These are phyloP conservation scores for Promerops cafer DNA, from an alignment of 2,113 vertebrate genomes.

Conservation along the genomic window DNA sequence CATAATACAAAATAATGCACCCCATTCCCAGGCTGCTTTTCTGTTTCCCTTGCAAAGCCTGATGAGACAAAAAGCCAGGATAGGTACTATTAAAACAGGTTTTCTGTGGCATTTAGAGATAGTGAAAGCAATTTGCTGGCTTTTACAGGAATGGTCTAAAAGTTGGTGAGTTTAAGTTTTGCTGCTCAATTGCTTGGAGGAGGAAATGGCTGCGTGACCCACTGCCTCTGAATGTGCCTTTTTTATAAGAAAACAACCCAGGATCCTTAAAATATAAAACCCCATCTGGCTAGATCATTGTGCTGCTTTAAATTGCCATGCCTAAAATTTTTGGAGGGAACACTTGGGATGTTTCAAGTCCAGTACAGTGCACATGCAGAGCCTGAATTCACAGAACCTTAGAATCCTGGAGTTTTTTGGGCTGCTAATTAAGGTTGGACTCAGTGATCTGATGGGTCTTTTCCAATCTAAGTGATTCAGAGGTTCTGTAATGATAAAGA, in stretches of 20 bases:
- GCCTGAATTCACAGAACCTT: background rate
- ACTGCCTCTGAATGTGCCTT: background rate
- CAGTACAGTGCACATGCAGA: too few relatives aligned
- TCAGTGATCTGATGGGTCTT: background rate
- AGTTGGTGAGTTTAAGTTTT: background rate
- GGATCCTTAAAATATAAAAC: background rate
- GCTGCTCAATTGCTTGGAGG: background rate
- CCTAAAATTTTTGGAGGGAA: background rate
- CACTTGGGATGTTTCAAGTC: background rate
- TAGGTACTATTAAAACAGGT: background rate
- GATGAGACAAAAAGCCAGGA: background rate
- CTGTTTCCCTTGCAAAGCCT: background rate
- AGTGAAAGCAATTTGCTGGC: background rate
- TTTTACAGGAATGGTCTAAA: background rate
- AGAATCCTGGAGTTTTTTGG: background rate
- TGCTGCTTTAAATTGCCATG: background rate
- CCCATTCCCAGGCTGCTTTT: background rate
- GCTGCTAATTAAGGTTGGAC: background rate
- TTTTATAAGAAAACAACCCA: background rate
- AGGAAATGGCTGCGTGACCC: background rate
- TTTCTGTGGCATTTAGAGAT: background rate
- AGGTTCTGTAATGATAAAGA: background rate
- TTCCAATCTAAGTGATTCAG: background rate
- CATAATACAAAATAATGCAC: background rate
- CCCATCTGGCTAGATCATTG: background rate